A percentile compares a stretch with the other conserved stretches of the same genome.
phyloP scores from a whole-genome alignment of 2,797 vertebrate genomes.

The Uromys caudimaculatus region DNA sequence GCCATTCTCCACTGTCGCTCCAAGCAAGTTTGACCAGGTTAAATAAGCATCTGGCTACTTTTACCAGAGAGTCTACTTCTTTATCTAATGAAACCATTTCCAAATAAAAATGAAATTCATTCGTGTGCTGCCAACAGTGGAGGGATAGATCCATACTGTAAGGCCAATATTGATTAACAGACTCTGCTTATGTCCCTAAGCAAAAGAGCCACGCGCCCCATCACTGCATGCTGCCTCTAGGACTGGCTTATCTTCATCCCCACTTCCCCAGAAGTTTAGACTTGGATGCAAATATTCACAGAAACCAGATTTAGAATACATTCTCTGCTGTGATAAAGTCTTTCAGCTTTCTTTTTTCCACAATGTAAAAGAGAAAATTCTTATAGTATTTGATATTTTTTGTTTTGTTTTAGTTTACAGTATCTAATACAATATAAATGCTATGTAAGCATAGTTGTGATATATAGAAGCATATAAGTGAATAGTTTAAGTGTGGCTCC shows the following conservation, averaged over 20 bases:
- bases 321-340: not conserved
- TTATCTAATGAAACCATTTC: conserved; percentile 43
- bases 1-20: not conserved
- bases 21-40: not conserved
- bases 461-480: not conserved
- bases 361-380: conserved; percentile 48
- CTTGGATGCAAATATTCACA: conserved; percentile 26
- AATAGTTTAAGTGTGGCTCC: not conserved
- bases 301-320: conserved; percentile 17
- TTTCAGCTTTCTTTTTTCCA: conserved; percentile 21
- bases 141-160: not conserved
- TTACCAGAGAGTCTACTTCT: conserved; percentile 49
- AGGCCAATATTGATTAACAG: not conserved
- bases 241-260: conserved; percentile 14
- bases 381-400: conserved; percentile 12
- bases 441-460: not conserved
- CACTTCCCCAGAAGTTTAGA: not conserved
- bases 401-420: not conserved
- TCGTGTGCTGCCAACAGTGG: conserved; percentile 32
- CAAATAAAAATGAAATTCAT: conserved; percentile 58
- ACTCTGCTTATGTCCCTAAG: not conserved
- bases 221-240: not conserved
- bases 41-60: conserved; percentile 33
- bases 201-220: not conserved
- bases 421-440: not conserved